Percentiles rank a stretch among this genome's conserved stretches.
These are phyloP conservation scores for Nematolebias whitei DNA, from an alignment of 2,113 vertebrate genomes.

Conservation along the genomic window DNA sequence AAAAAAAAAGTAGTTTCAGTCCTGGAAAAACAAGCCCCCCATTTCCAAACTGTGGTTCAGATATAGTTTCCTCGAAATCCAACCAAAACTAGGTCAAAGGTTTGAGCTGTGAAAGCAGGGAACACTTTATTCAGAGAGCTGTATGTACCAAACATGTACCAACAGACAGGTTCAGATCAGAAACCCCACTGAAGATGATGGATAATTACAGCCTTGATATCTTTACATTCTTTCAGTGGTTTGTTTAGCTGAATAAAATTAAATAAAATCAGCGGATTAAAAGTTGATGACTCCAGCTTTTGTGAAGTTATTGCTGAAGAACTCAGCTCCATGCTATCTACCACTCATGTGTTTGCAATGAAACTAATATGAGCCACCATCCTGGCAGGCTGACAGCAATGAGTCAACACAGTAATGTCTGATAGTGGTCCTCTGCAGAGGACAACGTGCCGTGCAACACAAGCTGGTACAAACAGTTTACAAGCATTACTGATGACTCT, in stretches of 20 bases:
- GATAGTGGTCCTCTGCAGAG: background rate
- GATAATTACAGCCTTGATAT: background rate
- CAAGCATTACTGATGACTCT: slow-evolving; percentile 12
- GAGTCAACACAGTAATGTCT: background rate
- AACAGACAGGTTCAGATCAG: background rate
- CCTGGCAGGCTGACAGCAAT: background rate
- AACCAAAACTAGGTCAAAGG: slow-evolving; percentile 54
- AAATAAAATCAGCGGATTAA: background rate
- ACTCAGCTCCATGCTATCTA: background rate
- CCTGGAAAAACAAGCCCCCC: slow-evolving; percentile 12
- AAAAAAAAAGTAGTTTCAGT: slow-evolving; percentile 2
- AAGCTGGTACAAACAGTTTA: background rate
- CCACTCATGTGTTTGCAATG: background rate
- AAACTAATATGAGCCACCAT: background rate
- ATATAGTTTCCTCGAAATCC: slow-evolving; percentile 39
- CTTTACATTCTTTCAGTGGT: background rate
- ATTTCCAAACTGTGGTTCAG: slow-evolving; percentile 4
- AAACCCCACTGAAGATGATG: no score
- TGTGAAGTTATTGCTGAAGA: background rate
- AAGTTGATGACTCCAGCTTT: background rate
- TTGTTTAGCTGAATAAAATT: background rate
- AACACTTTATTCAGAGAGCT: background rate
- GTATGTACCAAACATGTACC: background rate
- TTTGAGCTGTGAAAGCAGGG: slow-evolving; percentile 9
- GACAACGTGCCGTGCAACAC: background rate